Percentiles rank a stretch among this genome's conserved stretches.
phyloP scores from a whole-genome alignment of 2,888 invertebrate genomes.

The Reticulitermes lucifugus region DNA sequence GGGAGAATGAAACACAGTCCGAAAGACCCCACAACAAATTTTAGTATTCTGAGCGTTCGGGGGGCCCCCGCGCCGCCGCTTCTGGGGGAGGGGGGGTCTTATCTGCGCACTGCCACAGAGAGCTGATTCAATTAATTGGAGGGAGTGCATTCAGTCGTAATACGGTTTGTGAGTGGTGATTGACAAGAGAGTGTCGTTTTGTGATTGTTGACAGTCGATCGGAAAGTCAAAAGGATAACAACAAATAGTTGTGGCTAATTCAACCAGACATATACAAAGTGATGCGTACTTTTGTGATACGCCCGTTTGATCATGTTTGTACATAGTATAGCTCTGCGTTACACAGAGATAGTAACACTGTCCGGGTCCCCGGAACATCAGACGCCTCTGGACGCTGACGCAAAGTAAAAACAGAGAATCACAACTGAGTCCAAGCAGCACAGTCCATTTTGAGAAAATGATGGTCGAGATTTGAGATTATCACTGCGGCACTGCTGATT shows the following conservation, averaged over 20 bases:
- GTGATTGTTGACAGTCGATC: not conserved
- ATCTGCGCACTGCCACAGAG: not conserved
- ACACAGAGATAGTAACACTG: not conserved
- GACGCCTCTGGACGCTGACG: too few relatives aligned
- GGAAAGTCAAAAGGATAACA: constrained; percentile 7
- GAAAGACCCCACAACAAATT: too few relatives aligned
- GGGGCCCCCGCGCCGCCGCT: too few relatives aligned
- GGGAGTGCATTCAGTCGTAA: not conserved
- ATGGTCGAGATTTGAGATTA: too few relatives aligned
- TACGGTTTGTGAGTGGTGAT: not conserved
- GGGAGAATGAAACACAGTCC: too few relatives aligned
- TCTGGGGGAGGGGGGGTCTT: too few relatives aligned
- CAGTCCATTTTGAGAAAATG: too few relatives aligned
- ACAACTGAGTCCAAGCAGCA: too few relatives aligned
- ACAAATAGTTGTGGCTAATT: not conserved
- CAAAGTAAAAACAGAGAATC: too few relatives aligned
- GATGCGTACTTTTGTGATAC: not conserved
- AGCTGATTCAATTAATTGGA: not conserved
- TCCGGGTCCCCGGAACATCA: not conserved
- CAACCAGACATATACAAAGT: not conserved
- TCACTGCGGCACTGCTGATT: too few relatives aligned
- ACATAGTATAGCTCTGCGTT: not conserved
- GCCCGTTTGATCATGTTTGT: not conserved
- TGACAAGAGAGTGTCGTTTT: not conserved
- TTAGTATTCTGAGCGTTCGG: too few relatives aligned